Conservation (phyloP, 2,113 vertebrate species). For the Oncorhynchus masou region DNA sequence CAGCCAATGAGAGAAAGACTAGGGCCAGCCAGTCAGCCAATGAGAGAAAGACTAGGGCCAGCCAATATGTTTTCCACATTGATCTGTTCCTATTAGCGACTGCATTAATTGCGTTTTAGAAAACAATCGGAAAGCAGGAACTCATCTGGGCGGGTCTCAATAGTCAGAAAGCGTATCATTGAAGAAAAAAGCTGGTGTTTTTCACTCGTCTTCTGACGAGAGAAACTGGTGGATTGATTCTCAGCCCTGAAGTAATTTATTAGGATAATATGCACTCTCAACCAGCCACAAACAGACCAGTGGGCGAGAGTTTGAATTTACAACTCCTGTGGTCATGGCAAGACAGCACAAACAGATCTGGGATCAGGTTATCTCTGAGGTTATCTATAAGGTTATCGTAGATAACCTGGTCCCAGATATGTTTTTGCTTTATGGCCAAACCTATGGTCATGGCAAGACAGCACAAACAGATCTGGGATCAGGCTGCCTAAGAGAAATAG, state of each 20-base stretch:
- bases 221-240: background rate
- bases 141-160: background rate
- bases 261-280: background rate
- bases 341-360: too few relatives aligned
- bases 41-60: slow-evolving; percentile 6
- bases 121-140: background rate
- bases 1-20: too few relatives aligned
- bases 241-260: background rate
- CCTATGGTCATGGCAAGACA: too few relatives aligned
- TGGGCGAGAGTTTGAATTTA: too few relatives aligned
- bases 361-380: too few relatives aligned
- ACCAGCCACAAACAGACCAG: too few relatives aligned
- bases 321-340: too few relatives aligned
- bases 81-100: slow-evolving; percentile 17
- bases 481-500: background rate
- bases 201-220: background rate
- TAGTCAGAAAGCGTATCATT: background rate
- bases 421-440: too few relatives aligned
- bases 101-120: background rate
- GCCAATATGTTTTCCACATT: slow-evolving; percentile 22
- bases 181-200: background rate
- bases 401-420: too few relatives aligned
- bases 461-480: too few relatives aligned
- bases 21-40: background rate
- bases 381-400: too few relatives aligned